Evolutionary conservation across 2,888 invertebrate species (phyloP), one percentile per base, ranked within the genome.

Genomic region (Helobdella robusta): DNA sequence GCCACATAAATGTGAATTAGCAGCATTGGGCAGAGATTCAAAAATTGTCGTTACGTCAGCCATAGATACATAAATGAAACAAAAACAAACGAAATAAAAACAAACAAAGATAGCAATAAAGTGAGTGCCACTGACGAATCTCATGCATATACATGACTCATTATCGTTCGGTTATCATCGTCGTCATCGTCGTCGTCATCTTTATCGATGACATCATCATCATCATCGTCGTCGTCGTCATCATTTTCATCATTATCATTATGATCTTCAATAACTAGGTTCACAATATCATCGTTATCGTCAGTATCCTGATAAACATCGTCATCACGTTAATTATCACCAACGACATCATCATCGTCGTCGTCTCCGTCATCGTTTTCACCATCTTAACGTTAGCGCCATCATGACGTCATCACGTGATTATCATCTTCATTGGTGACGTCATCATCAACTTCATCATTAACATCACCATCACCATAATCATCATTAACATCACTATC

Each of bases 151-250:
- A n/a, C n/a, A n/a, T n/a, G n/a, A n/a, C n/a, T n/a, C n/a, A n/a
- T n/a, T n/a, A n/a, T n/a, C n/a, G n/a, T n/a, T n/a, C n/a, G 15
- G 23, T 60, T 44, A 60, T 60, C 60, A 40, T 60, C 60, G 40
- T 60, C 60, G 23, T 60, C 60, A 60, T 60, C 60, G 23, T 60
- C 60, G 40, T 60, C 60, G 23, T 60, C 60, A 60, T 60, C 60
- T 18, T 60, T 23, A 35, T 35, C 60, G 15, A 44, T 44, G 30
- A 28, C 58, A 30, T 58, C 58, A 58, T 58, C 58, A 30, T 58
- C 58, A 58, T 58, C 58, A 30, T 58, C 58, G 30, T 58, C 58
- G 20, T 58, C 58, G 20, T 52, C 52, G 23, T 52, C 52, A 52
- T 52, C 52, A 20, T 52, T 23, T 15, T 52, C 52, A 20, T 52